A percentile compares a stretch with the other conserved stretches of the same genome.
phyloP scores from a whole-genome alignment of 1,140 invertebrate species.

The Periplaneta americana region DNA sequence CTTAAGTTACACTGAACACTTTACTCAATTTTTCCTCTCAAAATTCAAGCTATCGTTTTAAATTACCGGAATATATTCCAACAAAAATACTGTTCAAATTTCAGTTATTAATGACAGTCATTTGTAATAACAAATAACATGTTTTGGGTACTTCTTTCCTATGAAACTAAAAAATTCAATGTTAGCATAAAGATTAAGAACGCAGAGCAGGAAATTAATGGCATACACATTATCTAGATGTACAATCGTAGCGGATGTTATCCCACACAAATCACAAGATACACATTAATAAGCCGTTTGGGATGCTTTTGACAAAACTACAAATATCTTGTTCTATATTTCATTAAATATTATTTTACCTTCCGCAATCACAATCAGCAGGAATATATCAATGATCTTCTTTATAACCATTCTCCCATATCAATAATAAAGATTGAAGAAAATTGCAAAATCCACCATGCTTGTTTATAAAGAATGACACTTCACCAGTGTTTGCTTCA shows the following conservation, averaged over 20 bases:
- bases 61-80: too few species aligned
- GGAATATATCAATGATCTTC: conserved; percentile 9
- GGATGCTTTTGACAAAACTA: neutral
- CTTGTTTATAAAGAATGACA: neutral
- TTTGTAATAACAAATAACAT: too few species aligned
- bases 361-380: conserved; percentile 4
- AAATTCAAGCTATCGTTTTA: too few species aligned
- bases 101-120: too few species aligned
- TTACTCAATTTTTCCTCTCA: too few species aligned
- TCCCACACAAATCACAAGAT: neutral
- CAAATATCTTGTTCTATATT: neutral
- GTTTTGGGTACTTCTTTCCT: too few species aligned
- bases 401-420: conserved; percentile 14
- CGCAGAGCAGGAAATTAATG: too few species aligned
- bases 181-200: too few species aligned
- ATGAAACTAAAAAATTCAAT: too few species aligned
- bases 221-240: too few species aligned
- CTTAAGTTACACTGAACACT: too few species aligned
- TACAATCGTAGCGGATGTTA: neutral
- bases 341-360: neutral
- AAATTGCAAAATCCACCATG: neutral
- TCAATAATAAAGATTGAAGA: neutral
- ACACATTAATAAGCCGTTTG: neutral
- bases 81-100: too few species aligned
- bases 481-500: neutral